Evolutionary conservation across 2,888 invertebrate species (phyloP).

Genomic region (Ectemnius cavifrons): DNA sequence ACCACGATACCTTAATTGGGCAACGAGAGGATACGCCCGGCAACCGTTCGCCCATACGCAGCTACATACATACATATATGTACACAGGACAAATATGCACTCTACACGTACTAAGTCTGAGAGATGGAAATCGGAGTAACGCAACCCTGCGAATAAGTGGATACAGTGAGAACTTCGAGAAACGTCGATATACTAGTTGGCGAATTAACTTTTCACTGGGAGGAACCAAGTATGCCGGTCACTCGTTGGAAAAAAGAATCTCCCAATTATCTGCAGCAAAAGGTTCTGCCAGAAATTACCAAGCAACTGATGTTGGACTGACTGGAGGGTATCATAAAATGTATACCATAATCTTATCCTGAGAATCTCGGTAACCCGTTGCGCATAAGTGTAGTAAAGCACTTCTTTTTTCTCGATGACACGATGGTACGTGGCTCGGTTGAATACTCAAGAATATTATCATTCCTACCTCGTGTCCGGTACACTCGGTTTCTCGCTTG

Average conservation of each 20-base stretch:
- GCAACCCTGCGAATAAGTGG: conserved; percentile 37
- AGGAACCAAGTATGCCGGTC: neutral
- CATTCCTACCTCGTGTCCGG: conserved; percentile 31
- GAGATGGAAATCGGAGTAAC: conserved; percentile 45
- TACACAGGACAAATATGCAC: conserved; percentile 16
- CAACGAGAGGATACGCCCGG: conserved; percentile 55
- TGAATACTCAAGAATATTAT: conserved; percentile 41
- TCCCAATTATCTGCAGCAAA: conserved; percentile 39
- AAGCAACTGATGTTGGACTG: too few species aligned
- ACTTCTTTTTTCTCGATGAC: conserved; percentile 9
- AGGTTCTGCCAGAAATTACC: too few species aligned
- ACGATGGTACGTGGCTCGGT: conserved; percentile 28
- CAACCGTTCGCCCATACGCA: conserved; percentile 27
- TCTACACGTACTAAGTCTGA: neutral
- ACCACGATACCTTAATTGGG: conserved; percentile 60
- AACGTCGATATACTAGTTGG: conserved; percentile 32
- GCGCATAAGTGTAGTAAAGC: conserved; percentile 8
- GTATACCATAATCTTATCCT: too few species aligned
- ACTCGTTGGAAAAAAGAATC: conserved; percentile 6
- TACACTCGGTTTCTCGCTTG: conserved; percentile 15
- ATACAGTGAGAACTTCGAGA: conserved; percentile 19
- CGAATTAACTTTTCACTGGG: too few species aligned
- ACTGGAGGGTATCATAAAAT: too few species aligned
- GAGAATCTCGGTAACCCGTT: neutral
- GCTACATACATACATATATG: conserved; percentile 36